phyloP scores from a whole-genome alignment of 2,888 invertebrate species.

The Helicoverpa assulta region DNA sequence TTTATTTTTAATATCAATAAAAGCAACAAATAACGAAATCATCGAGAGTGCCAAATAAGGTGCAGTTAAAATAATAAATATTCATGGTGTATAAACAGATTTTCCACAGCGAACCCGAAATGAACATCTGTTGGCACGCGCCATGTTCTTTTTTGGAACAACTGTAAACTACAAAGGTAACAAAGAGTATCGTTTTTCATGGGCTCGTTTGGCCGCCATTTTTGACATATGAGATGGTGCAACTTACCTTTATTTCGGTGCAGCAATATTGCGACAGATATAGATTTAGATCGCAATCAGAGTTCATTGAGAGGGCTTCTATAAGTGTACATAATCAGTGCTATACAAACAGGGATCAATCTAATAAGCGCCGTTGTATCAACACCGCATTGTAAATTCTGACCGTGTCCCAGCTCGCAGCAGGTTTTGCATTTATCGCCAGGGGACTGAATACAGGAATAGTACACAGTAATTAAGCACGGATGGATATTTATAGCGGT shows the following conservation, averaged over 20 bases:
- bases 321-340: not conserved
- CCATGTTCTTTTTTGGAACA: slow-evolving; percentile 20
- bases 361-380: slow-evolving; percentile 2
- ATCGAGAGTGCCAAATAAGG: slow-evolving; percentile 2
- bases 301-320: not conserved
- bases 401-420: not conserved
- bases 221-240: not conserved
- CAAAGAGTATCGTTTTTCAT: not conserved
- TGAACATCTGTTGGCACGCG: slow-evolving; percentile 30
- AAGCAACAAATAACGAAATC: slow-evolving; percentile 16
- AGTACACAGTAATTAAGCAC: not conserved
- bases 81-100: slow-evolving; percentile 8
- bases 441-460: not conserved
- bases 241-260: not conserved
- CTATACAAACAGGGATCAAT: not conserved
- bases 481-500: not conserved
- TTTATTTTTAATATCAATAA: slow-evolving; percentile 1
- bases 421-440: not conserved
- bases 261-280: not conserved
- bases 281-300: no score
- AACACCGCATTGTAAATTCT: not conserved
- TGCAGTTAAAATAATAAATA: slow-evolving; percentile 19
- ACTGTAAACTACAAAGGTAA: not conserved
- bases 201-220: not conserved
- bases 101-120: not conserved